Base-by-base conservation (phyloP, 2,113 vertebrate species). In the Pachycephala philippinensis region DNA sequence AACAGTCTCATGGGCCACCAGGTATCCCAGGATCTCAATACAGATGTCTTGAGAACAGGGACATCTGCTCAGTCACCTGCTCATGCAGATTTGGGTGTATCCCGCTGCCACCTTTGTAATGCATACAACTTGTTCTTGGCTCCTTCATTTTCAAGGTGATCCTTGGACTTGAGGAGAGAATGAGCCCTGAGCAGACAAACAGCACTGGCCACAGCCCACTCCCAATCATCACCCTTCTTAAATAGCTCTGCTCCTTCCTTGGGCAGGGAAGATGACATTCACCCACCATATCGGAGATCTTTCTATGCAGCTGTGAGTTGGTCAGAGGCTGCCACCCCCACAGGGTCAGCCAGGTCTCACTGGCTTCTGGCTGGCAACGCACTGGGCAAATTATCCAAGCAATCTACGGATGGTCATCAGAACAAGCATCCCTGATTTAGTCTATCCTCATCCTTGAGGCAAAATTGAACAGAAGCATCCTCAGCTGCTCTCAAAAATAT, bases 401-500 rank as follows among this genome's bases (percentile, higher is more conserved):
- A 81, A 24, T 24, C 56, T 26, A 20, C 0, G 0, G 21, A 35
- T 11, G 13, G 15, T 27, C 2, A 2, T 47, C 42, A 66, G 77
- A 53, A 66, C 23, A 70, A 82, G 21, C 17, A 59, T 19, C 16
- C 18, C 61, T 87, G 27, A 71, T 64, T 71, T 78, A 78, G 18
- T 53, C 42, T 56, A 11, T 44, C 5, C 15, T 5, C 18, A 24
- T 49, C n/a, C 45, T 49, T 45, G 37, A 80, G 42, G 35, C n/a
- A 80, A 87, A 87, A 77, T 33, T 0, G 3, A 78, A 21, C 6
- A 70, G 74, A 70, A 72, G 8, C n/a, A 88, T 77, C 47, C n/a
- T 76, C 35, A 72, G 11, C 66, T 80, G 40, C 40, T 85, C 12
- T 85, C 84, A 53, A 63, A 84, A 71, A 27, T 3, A 19, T 37